Percentiles rank a stretch among this genome's conserved stretches.
phyloP scores from a whole-genome alignment of 2,113 vertebrate species.

The Chionodraco myersi region DNA sequence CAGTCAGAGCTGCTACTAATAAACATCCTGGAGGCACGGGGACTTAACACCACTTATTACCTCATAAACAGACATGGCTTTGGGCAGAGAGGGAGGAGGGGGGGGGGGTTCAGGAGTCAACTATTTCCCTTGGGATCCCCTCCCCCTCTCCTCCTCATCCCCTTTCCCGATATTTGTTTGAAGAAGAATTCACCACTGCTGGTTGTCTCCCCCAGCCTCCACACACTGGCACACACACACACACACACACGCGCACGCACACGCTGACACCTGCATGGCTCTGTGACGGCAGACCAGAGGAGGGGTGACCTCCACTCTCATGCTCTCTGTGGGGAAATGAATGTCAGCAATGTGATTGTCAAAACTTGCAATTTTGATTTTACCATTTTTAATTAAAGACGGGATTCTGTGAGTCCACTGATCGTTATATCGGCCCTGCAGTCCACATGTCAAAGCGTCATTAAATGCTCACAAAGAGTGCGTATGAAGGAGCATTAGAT shows the following conservation, averaged over 20 bases:
- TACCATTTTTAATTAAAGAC: too few species aligned
- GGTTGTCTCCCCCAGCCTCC: constrained; percentile 1
- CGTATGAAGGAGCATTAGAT: too few species aligned
- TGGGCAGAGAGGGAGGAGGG: constrained; percentile 14
- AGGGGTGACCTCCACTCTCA: neutral
- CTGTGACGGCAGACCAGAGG: neutral
- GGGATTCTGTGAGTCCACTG: too few species aligned
- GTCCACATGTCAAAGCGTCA: too few species aligned
- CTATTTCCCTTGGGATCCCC: constrained; percentile 48
- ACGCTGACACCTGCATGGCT: neutral
- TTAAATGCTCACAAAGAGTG: too few species aligned
- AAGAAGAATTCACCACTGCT: constrained; percentile 19
- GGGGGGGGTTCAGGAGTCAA: constrained; percentile 11
- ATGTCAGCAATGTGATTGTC: too few species aligned
- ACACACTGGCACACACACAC: too few species aligned
- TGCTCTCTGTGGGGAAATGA: neutral
- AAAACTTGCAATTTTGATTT: too few species aligned
- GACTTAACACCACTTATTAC: constrained; percentile 40
- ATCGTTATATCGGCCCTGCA: too few species aligned
- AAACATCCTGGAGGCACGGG: constrained; percentile 34
- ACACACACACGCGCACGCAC: neutral
- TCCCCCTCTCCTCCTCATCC: neutral
- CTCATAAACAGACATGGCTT: constrained; percentile 42
- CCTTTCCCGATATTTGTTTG: constrained; percentile 6
- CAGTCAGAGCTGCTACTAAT: constrained; percentile 21